These are phyloP conservation scores for Hymenopus coronatus DNA, from an alignment of 2,888 invertebrate genomes.

Conservation along the genomic window DNA sequence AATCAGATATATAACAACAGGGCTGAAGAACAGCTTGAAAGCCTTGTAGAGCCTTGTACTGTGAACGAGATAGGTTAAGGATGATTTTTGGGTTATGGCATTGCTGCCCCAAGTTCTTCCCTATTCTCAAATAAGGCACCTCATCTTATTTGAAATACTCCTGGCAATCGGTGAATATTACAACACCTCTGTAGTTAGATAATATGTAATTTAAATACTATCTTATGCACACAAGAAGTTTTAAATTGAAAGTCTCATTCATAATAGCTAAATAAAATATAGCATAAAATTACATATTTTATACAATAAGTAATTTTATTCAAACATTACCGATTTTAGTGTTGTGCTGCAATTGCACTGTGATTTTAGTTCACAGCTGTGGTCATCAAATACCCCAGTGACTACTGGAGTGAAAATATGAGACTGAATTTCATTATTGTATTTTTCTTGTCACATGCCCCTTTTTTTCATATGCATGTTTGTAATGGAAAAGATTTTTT, in stretches of 20 bases:
- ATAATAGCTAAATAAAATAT: background rate
- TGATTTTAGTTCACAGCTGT: conserved; percentile 11
- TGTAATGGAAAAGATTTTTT: background rate
- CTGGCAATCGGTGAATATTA: no score
- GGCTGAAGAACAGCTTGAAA: no score
- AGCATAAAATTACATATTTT: background rate
- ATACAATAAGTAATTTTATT: background rate
- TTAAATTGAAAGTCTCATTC: background rate
- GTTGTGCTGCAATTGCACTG: background rate
- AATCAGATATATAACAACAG: no score
- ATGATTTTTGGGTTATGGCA: no score
- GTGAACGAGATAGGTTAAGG: no score
- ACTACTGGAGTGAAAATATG: conserved; percentile 12
- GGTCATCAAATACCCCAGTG: conserved; percentile 1
- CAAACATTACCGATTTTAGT: background rate
- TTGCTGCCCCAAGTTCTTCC: no score
- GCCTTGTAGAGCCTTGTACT: no score
- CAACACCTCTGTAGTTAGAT: no score
- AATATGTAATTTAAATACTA: no score
- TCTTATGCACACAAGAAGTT: background rate
- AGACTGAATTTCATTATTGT: conserved; percentile 16
- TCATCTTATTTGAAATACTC: no score
- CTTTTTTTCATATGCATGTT: conserved; percentile 11
- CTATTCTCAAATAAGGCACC: no score
- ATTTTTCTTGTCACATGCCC: conserved; percentile 15